A percentile compares a stretch with the other conserved stretches of the same genome.
Evolutionary conservation across 2,888 invertebrate genomes (phyloP).

Genomic region (Gasteruption jaculator): DNA sequence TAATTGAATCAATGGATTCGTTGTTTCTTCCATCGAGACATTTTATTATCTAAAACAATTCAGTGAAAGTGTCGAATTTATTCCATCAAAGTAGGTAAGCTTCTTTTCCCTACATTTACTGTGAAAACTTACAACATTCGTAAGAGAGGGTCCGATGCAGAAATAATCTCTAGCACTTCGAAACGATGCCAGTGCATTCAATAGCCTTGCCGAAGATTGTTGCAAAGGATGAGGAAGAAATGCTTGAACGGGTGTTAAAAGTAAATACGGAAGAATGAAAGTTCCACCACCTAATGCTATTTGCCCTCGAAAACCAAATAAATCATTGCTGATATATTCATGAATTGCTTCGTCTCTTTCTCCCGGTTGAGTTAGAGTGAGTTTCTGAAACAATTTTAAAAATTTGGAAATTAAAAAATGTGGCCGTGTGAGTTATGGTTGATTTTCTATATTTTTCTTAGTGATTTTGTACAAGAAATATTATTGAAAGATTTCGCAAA

Average conservation of each 20-base stretch:
- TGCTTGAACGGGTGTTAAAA: conserved; percentile 37
- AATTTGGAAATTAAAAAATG: conserved; percentile 8
- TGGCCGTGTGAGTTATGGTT: background rate
- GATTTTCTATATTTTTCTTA: too few relatives aligned
- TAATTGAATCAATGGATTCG: conserved; percentile 51
- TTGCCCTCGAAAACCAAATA: conserved; percentile 48
- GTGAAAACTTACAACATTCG: conserved; percentile 33
- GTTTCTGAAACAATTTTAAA: conserved; percentile 39
- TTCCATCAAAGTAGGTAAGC: background rate
- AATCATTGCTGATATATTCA: conserved; percentile 50
- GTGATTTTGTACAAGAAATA: too few relatives aligned
- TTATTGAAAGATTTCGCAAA: too few relatives aligned
- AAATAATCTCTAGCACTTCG: conserved; percentile 58
- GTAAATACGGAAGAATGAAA: conserved; percentile 37
- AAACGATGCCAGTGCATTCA: conserved; percentile 63
- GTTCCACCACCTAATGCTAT: conserved; percentile 39
- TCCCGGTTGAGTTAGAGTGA: conserved; percentile 46
- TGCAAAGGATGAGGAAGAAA: conserved; percentile 48
- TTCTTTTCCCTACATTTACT: background rate
- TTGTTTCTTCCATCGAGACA: conserved; percentile 36
- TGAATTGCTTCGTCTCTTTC: conserved; percentile 47
- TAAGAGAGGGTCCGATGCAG: conserved; percentile 35
- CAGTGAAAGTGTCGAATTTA: background rate
- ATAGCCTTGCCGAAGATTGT: conserved; percentile 59
- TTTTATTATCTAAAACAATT: conserved; percentile 34